A percentile compares a stretch with the other conserved stretches of the same genome.
These are phyloP conservation scores for Actinia tenebrosa DNA, from an alignment of 64 coral and sea anemone genomes.

Conservation along the genomic window DNA sequence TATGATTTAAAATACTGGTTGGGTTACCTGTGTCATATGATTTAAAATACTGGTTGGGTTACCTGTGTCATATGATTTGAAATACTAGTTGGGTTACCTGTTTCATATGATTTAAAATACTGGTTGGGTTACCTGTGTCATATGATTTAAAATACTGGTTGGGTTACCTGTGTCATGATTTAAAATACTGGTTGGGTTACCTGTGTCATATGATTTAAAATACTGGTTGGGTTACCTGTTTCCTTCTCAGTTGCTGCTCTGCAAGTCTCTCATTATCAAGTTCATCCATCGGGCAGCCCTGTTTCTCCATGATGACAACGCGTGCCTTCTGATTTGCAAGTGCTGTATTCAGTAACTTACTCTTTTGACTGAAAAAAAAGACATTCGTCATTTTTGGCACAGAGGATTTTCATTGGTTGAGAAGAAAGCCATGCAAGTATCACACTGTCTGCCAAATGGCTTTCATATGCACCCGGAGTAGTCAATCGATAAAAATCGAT, in stretches of 20 bases:
- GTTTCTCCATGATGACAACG: slow-evolving; percentile 36
- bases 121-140: too few species aligned
- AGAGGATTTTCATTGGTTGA: too few species aligned
- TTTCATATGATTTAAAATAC: background rate
- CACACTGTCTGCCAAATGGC: too few species aligned
- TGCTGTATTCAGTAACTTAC: slow-evolving; percentile 24
- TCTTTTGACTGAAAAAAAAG: slow-evolving; percentile 34
- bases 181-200: background rate
- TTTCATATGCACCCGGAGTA: too few species aligned
- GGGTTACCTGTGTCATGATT: background rate
- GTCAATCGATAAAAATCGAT: too few species aligned
- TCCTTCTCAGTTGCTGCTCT: slow-evolving; percentile 37
- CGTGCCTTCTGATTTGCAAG: slow-evolving; percentile 39
- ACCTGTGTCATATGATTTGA: background rate
- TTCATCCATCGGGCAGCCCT: slow-evolving; percentile 24
- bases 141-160: too few species aligned
- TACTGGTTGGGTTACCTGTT: slow-evolving; percentile 13
- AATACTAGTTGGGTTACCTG: background rate
- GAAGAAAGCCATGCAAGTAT: too few species aligned
- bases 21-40: slow-evolving; percentile 15
- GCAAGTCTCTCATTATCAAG: slow-evolving; percentile 52
- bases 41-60: background rate
- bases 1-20: background rate
- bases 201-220: too few species aligned
- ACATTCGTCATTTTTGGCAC: too few species aligned